Base-by-base conservation (phyloP, 2,797 vertebrate genomes). In the Rhynchotus rufescens region DNA sequence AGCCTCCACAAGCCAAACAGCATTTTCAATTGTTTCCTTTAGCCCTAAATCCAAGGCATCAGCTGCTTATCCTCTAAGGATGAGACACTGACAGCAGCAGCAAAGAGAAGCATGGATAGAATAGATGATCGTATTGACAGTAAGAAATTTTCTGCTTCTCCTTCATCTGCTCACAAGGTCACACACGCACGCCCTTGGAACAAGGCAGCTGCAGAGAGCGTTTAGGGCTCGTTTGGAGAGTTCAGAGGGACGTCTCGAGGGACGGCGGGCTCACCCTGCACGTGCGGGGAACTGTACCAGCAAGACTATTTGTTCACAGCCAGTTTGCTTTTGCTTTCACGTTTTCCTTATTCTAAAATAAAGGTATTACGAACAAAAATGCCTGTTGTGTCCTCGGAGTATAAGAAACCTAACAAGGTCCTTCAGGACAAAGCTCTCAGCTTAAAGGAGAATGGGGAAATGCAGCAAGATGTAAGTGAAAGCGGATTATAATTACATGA, bases 301-400 rank as follows among this genome's bases (percentile, higher is more conserved):
- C 6, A 69, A 92, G 38, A 17, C 42, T 0, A 20, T 4, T 6
- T 4, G 45, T 75, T 67, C 84, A 38, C 30, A 36, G 49, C 78
- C 83, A 62, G 60, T 19, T 67, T 44, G 77, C 67, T 82, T 89
- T 88, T 88, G 74, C 89, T 84, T 86, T 32, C 17, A 0, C 9
- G 5, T 32, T 76, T 87, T n/a, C 74, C 88, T 82, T 90, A 71
- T 84, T 81, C 92, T 57, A 82, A 92, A 93, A 94, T 74, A 94
- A 96, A 91, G 59, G 6, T 10, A 60, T 15, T 44, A 67, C 9
- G 13, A 94, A 68, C 1, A 19, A 45, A 74, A 86, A n/a, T 45
- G 81, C 49, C 68, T 64, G 38, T 40, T 56, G 52, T 79, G 47
- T 79, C 42, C 93, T 84, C 80, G 25, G 67, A 88, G 84, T 68